A percentile compares a stretch with the other conserved stretches of the same genome.
These are phyloP conservation scores for Machimus atricapillus DNA, from an alignment of 2,888 invertebrate genomes.

Conservation along the genomic window DNA sequence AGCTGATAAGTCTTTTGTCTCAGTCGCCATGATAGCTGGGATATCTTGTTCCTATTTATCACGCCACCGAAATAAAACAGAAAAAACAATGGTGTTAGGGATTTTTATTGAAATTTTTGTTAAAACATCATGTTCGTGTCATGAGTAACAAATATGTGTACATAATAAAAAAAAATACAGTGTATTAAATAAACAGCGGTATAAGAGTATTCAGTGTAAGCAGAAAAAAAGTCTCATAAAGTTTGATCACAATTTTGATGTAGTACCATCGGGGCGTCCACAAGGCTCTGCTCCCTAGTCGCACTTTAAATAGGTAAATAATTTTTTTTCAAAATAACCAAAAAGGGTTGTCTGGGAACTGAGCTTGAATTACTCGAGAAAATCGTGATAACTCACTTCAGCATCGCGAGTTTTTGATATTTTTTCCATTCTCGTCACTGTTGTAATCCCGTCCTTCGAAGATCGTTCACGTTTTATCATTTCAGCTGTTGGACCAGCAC, in stretches of 20 bases:
- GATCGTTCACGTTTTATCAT: constrained; percentile 62
- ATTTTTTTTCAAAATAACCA: neutral
- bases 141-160: constrained; percentile 18
- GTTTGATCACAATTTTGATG: neutral
- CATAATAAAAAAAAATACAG: constrained; percentile 15
- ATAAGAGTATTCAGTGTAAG: neutral
- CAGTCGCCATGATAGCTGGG: neutral
- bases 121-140: constrained; percentile 32
- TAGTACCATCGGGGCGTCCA: neutral
- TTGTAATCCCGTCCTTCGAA: constrained; percentile 63
- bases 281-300: neutral
- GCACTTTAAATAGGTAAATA: neutral
- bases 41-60: neutral
- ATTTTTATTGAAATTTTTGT: constrained; percentile 13
- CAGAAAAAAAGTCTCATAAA: neutral
- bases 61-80: constrained; percentile 19
- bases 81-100: constrained; percentile 34
- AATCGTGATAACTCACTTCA: constrained; percentile 45
- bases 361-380: neutral
- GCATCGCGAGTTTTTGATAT: constrained; percentile 53
- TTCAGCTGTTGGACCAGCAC: constrained; percentile 48
- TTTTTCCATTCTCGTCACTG: constrained; percentile 53
- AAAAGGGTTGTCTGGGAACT: neutral
- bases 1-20: neutral
- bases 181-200: constrained; percentile 2